Evolutionary conservation across 2,113 vertebrate genomes (phyloP).

Genomic region (Picathartes gymnocephalus): DNA sequence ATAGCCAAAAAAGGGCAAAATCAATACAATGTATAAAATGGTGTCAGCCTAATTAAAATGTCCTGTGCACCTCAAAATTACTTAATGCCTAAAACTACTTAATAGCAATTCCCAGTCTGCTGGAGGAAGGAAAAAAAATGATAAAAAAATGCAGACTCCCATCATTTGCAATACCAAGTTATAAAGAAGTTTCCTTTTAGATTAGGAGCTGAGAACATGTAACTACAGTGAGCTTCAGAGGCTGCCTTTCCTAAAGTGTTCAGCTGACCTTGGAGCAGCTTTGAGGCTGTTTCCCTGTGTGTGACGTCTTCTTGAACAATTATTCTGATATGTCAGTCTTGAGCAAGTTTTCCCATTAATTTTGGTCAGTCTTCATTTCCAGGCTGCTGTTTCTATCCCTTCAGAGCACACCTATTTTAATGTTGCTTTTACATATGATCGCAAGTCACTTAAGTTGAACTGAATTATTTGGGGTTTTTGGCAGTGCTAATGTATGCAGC

Average conservation of each 20-base stretch:
- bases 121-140: background rate
- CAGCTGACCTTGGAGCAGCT: background rate
- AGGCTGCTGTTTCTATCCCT: background rate
- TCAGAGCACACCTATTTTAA: background rate
- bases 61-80: background rate
- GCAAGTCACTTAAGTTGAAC: background rate
- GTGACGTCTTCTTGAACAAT: background rate
- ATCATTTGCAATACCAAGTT: background rate
- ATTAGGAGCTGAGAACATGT: background rate
- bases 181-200: background rate
- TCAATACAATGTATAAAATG: background rate
- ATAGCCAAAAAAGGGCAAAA: background rate
- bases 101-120: background rate
- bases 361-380: background rate
- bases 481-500: background rate
- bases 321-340: background rate
- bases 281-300: background rate
- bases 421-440: background rate
- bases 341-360: constrained; percentile 13
- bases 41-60: background rate
- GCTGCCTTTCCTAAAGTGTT: background rate
- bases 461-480: background rate
- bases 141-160: background rate
- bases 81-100: background rate
- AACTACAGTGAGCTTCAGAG: background rate